phyloP scores from a whole-genome alignment of 1,140 invertebrate species.

The Cecropterus lyciades region DNA sequence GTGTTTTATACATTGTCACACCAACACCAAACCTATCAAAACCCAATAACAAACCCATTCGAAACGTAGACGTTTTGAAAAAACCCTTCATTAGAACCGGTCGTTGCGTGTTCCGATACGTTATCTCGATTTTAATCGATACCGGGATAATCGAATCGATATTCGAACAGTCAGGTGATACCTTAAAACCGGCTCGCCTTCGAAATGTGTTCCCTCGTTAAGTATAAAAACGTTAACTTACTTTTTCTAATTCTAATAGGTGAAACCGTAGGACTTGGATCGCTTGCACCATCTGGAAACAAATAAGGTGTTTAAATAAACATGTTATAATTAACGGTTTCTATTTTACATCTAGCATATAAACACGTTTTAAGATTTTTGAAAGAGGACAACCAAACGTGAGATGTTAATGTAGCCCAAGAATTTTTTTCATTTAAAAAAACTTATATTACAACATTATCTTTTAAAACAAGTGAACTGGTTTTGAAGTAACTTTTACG shows the following conservation, averaged over 20 bases:
- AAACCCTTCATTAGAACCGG: conserved; percentile 33
- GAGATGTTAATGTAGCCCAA: too few relatives aligned
- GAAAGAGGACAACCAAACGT: too few relatives aligned
- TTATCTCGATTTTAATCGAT: conserved; percentile 70
- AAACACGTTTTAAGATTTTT: too few relatives aligned
- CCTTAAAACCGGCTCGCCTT: conserved; percentile 61
- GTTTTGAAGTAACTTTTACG: too few relatives aligned
- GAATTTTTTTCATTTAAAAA: too few relatives aligned
- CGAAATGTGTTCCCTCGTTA: conserved; percentile 64
- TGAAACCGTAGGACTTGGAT: conserved; percentile 99
- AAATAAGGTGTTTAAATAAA: conserved; percentile 57
- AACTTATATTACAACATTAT: too few relatives aligned
- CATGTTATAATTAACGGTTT: too few relatives aligned
- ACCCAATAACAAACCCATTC: neutral
- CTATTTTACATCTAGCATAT: too few relatives aligned
- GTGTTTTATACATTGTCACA: too few relatives aligned
- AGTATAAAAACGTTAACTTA: conserved; percentile 86
- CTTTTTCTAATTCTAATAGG: conserved; percentile 99
- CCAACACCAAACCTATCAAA: neutral
- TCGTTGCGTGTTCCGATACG: conserved; percentile 55
- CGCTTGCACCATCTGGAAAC: conserved; percentile 99
- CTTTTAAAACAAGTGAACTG: too few relatives aligned
- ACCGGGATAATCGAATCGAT: conserved; percentile 70
- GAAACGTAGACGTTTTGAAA: neutral
- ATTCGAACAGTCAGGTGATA: conserved; percentile 64